These are phyloP conservation scores for Trissolcus japonicus DNA, from an alignment of 2,888 invertebrate species.

Conservation along the genomic window DNA sequence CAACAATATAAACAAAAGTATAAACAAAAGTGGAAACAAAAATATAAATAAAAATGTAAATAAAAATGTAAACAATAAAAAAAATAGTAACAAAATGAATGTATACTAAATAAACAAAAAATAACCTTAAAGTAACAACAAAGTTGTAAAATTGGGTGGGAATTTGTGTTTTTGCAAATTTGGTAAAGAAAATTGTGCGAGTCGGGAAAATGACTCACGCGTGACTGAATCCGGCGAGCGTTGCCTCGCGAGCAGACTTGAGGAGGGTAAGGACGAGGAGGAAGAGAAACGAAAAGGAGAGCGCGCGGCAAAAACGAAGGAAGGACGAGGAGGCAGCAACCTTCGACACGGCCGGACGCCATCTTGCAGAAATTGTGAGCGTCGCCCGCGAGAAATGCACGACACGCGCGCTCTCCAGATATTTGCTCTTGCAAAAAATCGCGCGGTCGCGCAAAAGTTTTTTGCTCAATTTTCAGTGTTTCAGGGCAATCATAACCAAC, in stretches of 20 bases:
- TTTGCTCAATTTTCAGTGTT: not conserved
- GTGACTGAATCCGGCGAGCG: conserved; percentile 64
- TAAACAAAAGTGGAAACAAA: too few relatives aligned
- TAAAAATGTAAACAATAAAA: too few relatives aligned
- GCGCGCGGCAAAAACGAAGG: conserved; percentile 32
- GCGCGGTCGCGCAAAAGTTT: conserved; percentile 18
- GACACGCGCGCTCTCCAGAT: conserved; percentile 43
- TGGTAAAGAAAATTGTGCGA: conserved; percentile 21
- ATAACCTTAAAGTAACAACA: too few relatives aligned
- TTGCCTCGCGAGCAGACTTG: conserved; percentile 34
- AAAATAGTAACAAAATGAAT: too few relatives aligned
- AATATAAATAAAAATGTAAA: too few relatives aligned
- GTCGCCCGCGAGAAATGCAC: conserved; percentile 62
- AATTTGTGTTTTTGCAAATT: not conserved
- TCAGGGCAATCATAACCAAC: not conserved
- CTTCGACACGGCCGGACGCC: conserved; percentile 53
- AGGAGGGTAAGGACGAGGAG: conserved; percentile 47
- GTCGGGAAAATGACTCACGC: conserved; percentile 63
- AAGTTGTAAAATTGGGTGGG: not conserved
- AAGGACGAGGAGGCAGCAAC: conserved; percentile 43
- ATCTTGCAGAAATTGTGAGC: conserved; percentile 61
- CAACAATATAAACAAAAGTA: too few relatives aligned
- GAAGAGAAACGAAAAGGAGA: conserved; percentile 40
- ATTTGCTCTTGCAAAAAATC: conserved; percentile 60
- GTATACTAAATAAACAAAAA: too few relatives aligned